These are phyloP conservation scores for Hermaeophaga mercurialis DNA, from an alignment of 2,888 invertebrate species.

Conservation along the genomic window DNA sequence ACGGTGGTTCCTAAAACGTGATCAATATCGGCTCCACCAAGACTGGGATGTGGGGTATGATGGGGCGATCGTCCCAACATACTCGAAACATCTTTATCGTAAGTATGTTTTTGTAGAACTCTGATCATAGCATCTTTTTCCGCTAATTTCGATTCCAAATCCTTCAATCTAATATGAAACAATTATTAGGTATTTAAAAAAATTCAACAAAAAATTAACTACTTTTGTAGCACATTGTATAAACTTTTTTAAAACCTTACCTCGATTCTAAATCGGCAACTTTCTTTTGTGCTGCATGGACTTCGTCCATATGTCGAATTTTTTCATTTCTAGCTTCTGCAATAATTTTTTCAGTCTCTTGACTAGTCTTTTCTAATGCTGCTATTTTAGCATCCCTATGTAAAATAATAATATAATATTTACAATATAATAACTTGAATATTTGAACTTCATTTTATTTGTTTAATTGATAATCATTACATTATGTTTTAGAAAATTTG, in stretches of 20 bases:
- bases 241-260: no score
- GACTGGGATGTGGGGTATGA: slow-evolving; percentile 60
- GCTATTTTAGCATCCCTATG: slow-evolving; percentile 83
- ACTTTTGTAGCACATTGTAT: no score
- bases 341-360: slow-evolving; percentile 83
- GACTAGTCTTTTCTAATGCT: slow-evolving; percentile 80
- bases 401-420: no score
- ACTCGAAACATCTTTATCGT: slow-evolving; percentile 69
- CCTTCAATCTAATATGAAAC: slow-evolving; percentile 68
- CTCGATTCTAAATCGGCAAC: slow-evolving; percentile 85
- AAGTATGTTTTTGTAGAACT: slow-evolving; percentile 81
- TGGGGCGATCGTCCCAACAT: slow-evolving; percentile 59
- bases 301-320: slow-evolving; percentile 86
- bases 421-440: no score
- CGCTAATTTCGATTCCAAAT: slow-evolving; percentile 84
- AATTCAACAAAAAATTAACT: neutral
- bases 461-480: no score
- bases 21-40: slow-evolving; percentile 59
- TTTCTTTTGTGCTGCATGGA: slow-evolving; percentile 83
- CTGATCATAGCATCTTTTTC: slow-evolving; percentile 91
- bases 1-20: slow-evolving; percentile 57
- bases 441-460: no score
- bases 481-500: no score
- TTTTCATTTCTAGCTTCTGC: slow-evolving; percentile 86
- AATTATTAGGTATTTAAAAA: slow-evolving; percentile 24